Percentiles rank a stretch among this genome's conserved stretches.
These are phyloP conservation scores for Rhinolophus ferrumequinum DNA, from an alignment of 2,113 vertebrate species.

Conservation along the genomic window DNA sequence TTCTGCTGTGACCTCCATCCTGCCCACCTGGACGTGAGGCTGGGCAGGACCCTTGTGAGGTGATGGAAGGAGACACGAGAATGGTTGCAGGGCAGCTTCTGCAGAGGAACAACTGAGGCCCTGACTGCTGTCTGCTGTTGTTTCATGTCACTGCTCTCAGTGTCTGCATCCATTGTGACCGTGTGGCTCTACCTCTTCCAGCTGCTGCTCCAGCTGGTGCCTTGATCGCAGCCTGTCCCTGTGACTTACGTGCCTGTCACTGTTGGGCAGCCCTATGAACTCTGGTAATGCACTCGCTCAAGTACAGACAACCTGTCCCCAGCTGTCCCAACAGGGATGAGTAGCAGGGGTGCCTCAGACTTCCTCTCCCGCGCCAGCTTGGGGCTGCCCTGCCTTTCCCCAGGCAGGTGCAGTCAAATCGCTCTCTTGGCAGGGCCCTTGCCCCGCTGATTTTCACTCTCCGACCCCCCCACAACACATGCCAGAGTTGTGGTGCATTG, in stretches of 20 bases:
- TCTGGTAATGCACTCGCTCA: background rate
- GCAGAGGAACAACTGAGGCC: background rate
- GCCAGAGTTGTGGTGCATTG: background rate
- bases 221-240: background rate
- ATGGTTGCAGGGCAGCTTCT: background rate
- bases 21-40: background rate
- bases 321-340: background rate
- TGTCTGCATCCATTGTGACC: background rate
- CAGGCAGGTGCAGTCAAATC: too few species aligned
- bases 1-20: background rate
- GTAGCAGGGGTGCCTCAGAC: background rate
- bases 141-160: rapidly evolving
- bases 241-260: background rate
- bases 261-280: background rate
- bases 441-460: background rate
- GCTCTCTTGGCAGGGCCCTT: background rate
- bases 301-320: background rate
- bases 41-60: rapidly evolving
- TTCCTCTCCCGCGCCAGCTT: background rate
- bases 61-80: background rate
- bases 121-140: background rate
- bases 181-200: background rate
- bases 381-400: background rate
- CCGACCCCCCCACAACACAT: background rate
- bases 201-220: background rate